Evolutionary conservation across 2,797 vertebrate species (phyloP).

Genomic region (Danio albolineatus): DNA sequence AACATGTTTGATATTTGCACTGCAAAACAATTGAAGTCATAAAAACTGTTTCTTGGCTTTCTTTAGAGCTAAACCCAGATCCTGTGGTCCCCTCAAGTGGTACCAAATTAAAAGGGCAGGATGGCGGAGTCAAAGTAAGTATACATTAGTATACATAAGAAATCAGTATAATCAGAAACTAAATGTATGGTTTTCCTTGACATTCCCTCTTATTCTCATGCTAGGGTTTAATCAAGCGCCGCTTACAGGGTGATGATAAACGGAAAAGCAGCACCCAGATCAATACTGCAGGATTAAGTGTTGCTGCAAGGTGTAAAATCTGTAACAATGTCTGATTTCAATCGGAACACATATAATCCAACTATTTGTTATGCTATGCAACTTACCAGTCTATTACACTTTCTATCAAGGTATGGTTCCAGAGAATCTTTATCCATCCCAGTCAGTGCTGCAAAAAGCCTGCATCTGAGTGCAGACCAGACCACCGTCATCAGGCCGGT

Average conservation of each 20-base stretch:
- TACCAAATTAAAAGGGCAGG: slow-evolving; percentile 73
- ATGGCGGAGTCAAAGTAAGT: slow-evolving; percentile 79
- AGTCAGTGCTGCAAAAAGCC: slow-evolving; percentile 74
- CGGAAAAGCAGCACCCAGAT: slow-evolving; percentile 73
- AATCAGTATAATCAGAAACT: background rate
- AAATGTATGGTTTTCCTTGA: background rate
- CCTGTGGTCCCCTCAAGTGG: slow-evolving; percentile 56
- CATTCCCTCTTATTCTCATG: background rate
- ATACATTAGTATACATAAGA: background rate
- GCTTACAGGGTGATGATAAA: slow-evolving; percentile 68
- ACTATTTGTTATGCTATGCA: background rate
- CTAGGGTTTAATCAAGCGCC: slow-evolving; percentile 78
- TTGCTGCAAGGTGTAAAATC: slow-evolving; percentile 68
- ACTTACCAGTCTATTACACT: background rate
- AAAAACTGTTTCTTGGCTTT: background rate
- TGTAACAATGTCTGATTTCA: background rate
- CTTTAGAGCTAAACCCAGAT: slow-evolving; percentile 79
- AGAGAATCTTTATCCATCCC: slow-evolving; percentile 84
- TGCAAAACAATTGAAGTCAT: too few relatives aligned
- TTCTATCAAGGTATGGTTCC: slow-evolving; percentile 76
- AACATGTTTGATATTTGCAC: background rate
- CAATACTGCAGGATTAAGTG: slow-evolving; percentile 64
- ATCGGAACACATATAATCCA: background rate
- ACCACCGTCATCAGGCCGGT: slow-evolving; percentile 87
- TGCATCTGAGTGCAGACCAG: slow-evolving; percentile 85